Evolutionary conservation across 1,140 invertebrate species (phyloP), one percentile per base, ranked within the genome.

Genomic region (Formica exsecta): DNA sequence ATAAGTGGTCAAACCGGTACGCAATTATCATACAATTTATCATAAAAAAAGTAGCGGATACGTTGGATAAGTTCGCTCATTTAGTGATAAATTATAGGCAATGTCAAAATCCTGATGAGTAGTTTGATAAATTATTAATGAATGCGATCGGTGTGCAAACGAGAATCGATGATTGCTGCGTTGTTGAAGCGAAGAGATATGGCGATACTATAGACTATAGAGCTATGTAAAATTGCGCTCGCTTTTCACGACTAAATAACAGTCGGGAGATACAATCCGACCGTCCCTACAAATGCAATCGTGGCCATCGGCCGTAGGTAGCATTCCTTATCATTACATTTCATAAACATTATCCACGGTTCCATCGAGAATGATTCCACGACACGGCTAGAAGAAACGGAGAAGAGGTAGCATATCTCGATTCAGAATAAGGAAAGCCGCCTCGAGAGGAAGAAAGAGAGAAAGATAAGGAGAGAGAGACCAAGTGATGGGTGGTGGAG

Each of bases 331-430:
- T 90, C 89, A 90, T 90, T 90, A 87, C 66, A 54, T 71, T 64
- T 61, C 81, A 73, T 90, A 87, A 88, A 83, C 65, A 90, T 86
- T 90, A 90, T 90, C 89, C 89, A 88, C 86, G 89, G 89, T 75
- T 68, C 89, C 89, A 90, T 90, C 89, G 89, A 90, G 89, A 90
- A 90, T 90, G 89, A 90, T 90, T 90, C 74, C 86, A n/a, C 77
- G 89, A 90, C 71, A 86, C 81, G 89, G 89, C 73, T 88, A 64
- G 51, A 54, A 90, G 89, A 48, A 90, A 25, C 22, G 70, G 11
- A 36, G 65, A 54, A 80, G 89, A 90, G 89, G 89, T 90, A 71
- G 89, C 86, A 61, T 77, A 83, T 79, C 64, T 51, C 71, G 73
- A 57, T 51, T 51, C 32, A 59, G 75, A 79, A 32, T 32, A 32